Conservation (phyloP, 2,888 invertebrate species). For the Chalcis sispes region DNA sequence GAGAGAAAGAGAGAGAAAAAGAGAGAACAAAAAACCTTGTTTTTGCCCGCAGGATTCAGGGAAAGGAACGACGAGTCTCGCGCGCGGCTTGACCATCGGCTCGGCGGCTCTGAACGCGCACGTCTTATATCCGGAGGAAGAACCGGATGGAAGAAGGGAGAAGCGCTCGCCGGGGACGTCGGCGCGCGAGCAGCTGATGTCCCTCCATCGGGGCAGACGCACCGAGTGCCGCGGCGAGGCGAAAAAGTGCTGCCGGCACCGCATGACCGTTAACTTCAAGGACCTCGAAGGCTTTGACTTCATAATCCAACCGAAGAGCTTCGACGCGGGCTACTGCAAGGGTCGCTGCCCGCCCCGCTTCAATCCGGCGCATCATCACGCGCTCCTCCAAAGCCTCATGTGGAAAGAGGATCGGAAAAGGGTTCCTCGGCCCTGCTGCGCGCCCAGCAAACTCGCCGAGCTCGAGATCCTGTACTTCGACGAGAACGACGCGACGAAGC, state of each 20-base stretch:
- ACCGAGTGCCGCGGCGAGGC: constrained; percentile 79
- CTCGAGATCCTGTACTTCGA: constrained; percentile 83
- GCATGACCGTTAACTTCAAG: constrained; percentile 82
- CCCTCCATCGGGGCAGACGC: constrained; percentile 74
- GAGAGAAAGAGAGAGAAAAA: no score
- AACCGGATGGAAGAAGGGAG: neutral
- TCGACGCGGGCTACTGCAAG: constrained; percentile 84
- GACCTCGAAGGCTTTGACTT: constrained; percentile 82
- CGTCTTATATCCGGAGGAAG: constrained; percentile 2
- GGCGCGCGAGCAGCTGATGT: constrained; percentile 68
- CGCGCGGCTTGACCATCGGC: constrained; percentile 18
- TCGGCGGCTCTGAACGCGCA: constrained; percentile 46
- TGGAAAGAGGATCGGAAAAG: constrained; percentile 80
- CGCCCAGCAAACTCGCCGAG: constrained; percentile 82
- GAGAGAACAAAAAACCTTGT: no score
- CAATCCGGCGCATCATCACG: constrained; percentile 84
- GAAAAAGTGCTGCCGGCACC: constrained; percentile 82
- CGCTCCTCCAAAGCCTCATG: constrained; percentile 82
- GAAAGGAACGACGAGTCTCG: constrained; percentile 59
- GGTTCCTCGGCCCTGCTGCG: constrained; percentile 82
- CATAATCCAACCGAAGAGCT: constrained; percentile 83
- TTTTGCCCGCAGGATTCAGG: constrained; percentile 11
- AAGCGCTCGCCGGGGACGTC: constrained; percentile 55
- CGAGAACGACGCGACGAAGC: constrained; percentile 79
- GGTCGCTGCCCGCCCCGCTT: constrained; percentile 83